These are phyloP conservation scores for Arctia plantaginis DNA, from an alignment of 2,888 invertebrate genomes.

Conservation along the genomic window DNA sequence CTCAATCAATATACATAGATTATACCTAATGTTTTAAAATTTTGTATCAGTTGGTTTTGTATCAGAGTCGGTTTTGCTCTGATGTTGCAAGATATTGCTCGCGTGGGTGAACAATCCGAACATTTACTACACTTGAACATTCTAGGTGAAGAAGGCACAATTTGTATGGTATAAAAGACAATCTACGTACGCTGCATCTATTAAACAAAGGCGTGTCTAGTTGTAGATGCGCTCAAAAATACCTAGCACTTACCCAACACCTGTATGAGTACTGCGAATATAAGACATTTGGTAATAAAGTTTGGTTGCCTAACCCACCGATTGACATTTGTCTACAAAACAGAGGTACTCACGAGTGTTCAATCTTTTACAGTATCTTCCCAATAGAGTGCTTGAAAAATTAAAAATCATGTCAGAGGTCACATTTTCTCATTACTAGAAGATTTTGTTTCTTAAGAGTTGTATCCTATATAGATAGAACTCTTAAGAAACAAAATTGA, in stretches of 20 bases:
- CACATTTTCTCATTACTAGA: conserved; percentile 29
- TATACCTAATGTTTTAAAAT: conserved; percentile 67
- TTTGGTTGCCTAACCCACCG: conserved; percentile 73
- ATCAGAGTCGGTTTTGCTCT: conserved; percentile 32
- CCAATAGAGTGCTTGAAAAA: conserved; percentile 51
- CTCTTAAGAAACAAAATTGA: too few species aligned
- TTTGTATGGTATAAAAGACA: conserved; percentile 15
- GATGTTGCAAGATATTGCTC: conserved; percentile 11
- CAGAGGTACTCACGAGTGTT: conserved; percentile 59
- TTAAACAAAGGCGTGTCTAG: conserved; percentile 52
- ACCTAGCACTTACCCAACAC: conserved; percentile 67
- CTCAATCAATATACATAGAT: conserved; percentile 76
- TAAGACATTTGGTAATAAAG: conserved; percentile 78
- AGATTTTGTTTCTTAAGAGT: conserved; percentile 54
- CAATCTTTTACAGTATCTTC: conserved; percentile 59
- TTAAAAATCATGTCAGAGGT: conserved; percentile 41
- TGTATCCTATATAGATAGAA: too few species aligned
- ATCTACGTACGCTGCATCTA: conserved; percentile 29
- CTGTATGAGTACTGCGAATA: conserved; percentile 61
- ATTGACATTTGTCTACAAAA: conserved; percentile 80
- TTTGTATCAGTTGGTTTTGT: conserved; percentile 45
- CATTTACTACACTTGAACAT: not conserved
- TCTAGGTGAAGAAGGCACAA: conserved; percentile 2
- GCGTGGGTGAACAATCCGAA: conserved; percentile 25
- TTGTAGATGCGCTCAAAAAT: conserved; percentile 66